Base-by-base conservation (phyloP, 2,888 invertebrate species). In the Microchrysa polita region DNA sequence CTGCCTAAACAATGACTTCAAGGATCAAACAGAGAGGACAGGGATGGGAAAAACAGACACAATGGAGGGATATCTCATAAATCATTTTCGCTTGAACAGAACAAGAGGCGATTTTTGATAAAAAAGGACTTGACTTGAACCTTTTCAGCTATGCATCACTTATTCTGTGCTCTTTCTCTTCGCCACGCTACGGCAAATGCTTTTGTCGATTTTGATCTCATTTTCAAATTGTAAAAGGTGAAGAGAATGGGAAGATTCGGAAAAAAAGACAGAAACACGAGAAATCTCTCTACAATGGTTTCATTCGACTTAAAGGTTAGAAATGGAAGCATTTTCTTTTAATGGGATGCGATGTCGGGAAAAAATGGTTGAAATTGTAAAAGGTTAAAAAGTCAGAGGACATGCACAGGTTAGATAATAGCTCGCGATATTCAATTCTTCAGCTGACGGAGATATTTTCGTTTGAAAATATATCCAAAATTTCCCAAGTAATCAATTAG, bases 71-170 rank as follows among this genome's bases (percentile, higher is more conserved):
- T n/a, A 69, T 69, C 69, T 40, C 69, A 69, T 69, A 69, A 69
- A 69, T 69, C 69, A 69, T 69, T 69, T 69, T 69, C 69, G 69
- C 69, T 69, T 57, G 69, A 69, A 55, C 42, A 57, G 55, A 57
- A 55, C 69, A 55, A 42, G 55, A 69, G 69, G 69, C 69, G 69
- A 69, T 69, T 69, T 69, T 69, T 69, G 69, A 69, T 55, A 69
- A 69, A 34, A 69, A 69, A 40, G n/a, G n/a, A n/a, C n/a, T n/a
- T n/a, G 69, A 55, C 69, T 69, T 57, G 69, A 69, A 69, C 69
- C 69, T 69, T 69, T 69, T 57, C 69, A 55, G 69, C 57, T 42
- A 69, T 69, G 69, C 69, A 69, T 69, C 69, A 69, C 69, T 69
- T 69, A 69, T 69, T 69, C 57, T 42, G 34, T 20, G 22, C 59